Evolutionary conservation across 64 coral and sea anemone genomes (phyloP), one percentile per base, ranked within the genome.

Genomic region (Orbicella faveolata): DNA sequence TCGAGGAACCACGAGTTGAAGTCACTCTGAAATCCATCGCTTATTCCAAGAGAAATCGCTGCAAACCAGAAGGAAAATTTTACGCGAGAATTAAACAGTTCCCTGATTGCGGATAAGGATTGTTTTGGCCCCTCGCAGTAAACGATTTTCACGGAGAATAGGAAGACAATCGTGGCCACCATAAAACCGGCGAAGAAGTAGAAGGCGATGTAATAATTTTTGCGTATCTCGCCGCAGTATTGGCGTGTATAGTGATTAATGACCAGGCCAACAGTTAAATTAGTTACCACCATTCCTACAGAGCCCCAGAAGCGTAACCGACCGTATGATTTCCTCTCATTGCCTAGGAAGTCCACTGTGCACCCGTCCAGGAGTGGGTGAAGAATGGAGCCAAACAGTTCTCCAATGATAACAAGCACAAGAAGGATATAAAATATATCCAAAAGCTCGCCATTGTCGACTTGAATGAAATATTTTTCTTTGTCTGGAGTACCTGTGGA

Each of bases 1-100:
- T 91, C 79, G 6, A 91, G 66, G 34, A 91, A 91, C 89, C 89
- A 91, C 3, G 89, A 63, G 3, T 54, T 82, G 18, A 91, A 91
- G n/a, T 91, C 79, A 21, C 34, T 48, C 59, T 91, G 79, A 84
- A 91, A 91, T 74, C 89, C 89, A 62, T 83, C 89, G 20, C 69
- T 73, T 39, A 84, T 91, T 36, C 79, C 89, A 36, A 91, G 19
- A 16, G 66, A 20, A 37, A 91, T 63, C 26, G 79, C 51, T 25
- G 34, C 39, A 9, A 91, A 20, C 89, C 89, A 91, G 35, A 91
- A 91, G n/a, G 79, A 63, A 8, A 75, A 21, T 30, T 91, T 91
- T 16, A 39, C 62, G 36, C 81, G 63, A 84, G 81, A 84, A 84
- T 66, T 68, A 63, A 65, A 84, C 11, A 84, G 35, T 2, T 65